A percentile compares a stretch with the other conserved stretches of the same genome.
Evolutionary conservation across 2,113 vertebrate genomes (phyloP).

Genomic region (Crotalus horridus): DNA sequence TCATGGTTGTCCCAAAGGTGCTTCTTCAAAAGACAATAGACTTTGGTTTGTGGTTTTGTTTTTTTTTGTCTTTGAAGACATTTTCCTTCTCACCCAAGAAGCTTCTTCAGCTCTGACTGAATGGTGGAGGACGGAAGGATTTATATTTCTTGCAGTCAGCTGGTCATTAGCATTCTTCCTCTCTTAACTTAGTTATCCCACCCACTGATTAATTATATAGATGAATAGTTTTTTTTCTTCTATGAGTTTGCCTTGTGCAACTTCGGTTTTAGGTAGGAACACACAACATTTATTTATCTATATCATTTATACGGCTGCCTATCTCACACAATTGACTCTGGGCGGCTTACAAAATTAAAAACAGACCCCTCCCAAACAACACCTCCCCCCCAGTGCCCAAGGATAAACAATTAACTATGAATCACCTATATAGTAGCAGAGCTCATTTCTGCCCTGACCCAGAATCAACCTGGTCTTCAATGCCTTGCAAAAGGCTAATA

Average conservation of each 20-base stretch:
- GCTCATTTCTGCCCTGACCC: neutral
- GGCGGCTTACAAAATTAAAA: neutral
- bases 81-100: neutral
- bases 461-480: neutral
- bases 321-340: neutral
- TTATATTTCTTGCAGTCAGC: neutral
- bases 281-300: neutral
- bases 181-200: neutral
- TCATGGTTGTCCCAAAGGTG: neutral
- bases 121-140: neutral
- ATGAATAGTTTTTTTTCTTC: neutral
- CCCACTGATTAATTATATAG: neutral
- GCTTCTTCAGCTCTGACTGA: neutral
- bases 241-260: neutral
- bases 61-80: too few species aligned
- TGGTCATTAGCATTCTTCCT: neutral
- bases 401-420: neutral
- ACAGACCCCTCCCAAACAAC: neutral
- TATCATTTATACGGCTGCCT: neutral
- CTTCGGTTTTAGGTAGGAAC: neutral
- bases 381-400: neutral
- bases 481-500: neutral
- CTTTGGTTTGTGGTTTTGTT: too few species aligned
- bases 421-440: neutral
- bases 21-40: neutral